These are phyloP conservation scores for Sphenodon punctatus DNA, from an alignment of 2,797 vertebrate genomes.

Conservation along the genomic window DNA sequence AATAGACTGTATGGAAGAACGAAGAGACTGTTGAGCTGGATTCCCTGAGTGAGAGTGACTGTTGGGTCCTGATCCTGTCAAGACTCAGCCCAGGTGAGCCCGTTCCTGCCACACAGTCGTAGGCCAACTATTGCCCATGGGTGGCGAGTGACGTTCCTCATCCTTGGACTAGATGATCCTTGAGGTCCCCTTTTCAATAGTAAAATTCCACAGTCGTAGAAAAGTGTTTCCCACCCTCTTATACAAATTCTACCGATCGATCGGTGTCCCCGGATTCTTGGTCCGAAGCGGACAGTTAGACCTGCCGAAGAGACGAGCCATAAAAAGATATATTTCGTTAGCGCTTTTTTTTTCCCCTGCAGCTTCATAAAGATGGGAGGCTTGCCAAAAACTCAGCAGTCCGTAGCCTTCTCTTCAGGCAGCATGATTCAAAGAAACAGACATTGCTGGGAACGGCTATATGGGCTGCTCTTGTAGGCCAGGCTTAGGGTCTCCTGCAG, in stretches of 20 bases:
- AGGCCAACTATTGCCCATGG: no score
- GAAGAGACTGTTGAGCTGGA: no score
- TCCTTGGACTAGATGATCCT: no score
- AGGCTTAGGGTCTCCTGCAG: not conserved
- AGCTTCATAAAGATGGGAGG: not conserved
- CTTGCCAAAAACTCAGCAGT: not conserved
- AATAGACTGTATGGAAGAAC: no score
- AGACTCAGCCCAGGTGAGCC: no score
- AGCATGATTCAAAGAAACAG: not conserved
- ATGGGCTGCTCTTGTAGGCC: not conserved
- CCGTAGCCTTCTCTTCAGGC: not conserved
- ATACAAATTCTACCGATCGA: not conserved
- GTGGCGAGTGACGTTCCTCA: no score
- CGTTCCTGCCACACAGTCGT: no score
- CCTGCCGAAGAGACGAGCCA: not conserved
- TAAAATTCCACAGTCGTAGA: not conserved
- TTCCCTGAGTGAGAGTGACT: no score
- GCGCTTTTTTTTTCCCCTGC: accelerated
- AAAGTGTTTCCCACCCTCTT: not conserved
- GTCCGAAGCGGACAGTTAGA: not conserved
- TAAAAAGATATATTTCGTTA: not conserved
- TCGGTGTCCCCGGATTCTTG: not conserved
- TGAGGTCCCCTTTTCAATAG: not conserved
- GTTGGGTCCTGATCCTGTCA: no score
- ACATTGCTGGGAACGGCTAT: not conserved